Evolutionary conservation across 2,113 vertebrate species (phyloP).

Genomic region (Tinamus guttatus): DNA sequence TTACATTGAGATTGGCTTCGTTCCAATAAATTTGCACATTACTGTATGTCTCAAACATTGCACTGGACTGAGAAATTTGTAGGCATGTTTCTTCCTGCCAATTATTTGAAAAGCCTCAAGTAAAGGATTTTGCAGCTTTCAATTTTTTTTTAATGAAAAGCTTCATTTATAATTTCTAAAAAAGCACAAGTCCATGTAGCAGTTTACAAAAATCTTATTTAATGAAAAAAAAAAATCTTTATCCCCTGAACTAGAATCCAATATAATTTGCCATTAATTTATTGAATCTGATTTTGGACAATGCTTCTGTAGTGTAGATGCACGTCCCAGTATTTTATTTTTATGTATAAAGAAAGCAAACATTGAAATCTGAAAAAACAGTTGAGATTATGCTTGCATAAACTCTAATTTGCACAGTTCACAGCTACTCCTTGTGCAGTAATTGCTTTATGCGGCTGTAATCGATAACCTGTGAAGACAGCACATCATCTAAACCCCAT

Average conservation of each 20-base stretch:
- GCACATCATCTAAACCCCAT: slow-evolving; percentile 89
- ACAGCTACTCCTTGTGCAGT: slow-evolving; percentile 84
- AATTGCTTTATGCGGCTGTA: slow-evolving; percentile 89
- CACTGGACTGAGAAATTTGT: slow-evolving; percentile 55
- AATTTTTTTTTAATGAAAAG: slow-evolving; percentile 60
- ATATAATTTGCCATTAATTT: slow-evolving; percentile 81
- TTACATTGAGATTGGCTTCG: slow-evolving; percentile 60
- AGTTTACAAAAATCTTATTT: slow-evolving; percentile 78
- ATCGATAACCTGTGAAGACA: slow-evolving; percentile 89
- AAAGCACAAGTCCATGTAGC: slow-evolving; percentile 86
- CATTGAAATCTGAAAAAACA: slow-evolving; percentile 63
- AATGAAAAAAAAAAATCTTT: slow-evolving; percentile 75
- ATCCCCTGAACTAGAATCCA: slow-evolving; percentile 79
- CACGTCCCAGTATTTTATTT: slow-evolving; percentile 82
- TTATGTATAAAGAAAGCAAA: slow-evolving; percentile 78
- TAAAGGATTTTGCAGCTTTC: slow-evolving; percentile 80
- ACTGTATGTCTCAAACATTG: slow-evolving; percentile 53
- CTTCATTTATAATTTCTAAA: slow-evolving; percentile 73
- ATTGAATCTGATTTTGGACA: slow-evolving; percentile 83
- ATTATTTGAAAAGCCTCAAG: slow-evolving; percentile 72
- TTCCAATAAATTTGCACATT: slow-evolving; percentile 54
- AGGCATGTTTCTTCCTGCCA: slow-evolving; percentile 65
- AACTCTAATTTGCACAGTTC: slow-evolving; percentile 87
- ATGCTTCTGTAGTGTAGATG: slow-evolving; percentile 85
- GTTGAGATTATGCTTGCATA: slow-evolving; percentile 82